phyloP scores from a whole-genome alignment of 2,888 invertebrate species.

The Heliconius charithonia region DNA sequence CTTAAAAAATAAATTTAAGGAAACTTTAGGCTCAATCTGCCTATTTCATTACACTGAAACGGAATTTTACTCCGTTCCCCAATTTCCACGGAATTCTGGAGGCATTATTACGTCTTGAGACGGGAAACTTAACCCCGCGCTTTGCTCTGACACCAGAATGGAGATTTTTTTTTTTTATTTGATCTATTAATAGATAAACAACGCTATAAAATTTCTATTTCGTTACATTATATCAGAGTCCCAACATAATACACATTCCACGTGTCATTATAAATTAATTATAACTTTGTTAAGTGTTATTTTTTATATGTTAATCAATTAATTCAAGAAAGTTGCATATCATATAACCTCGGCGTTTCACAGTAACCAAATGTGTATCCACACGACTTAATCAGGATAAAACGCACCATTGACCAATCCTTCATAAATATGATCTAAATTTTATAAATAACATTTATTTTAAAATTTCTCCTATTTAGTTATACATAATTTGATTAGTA shows the following conservation, averaged over 20 bases:
- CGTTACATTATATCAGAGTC: neutral
- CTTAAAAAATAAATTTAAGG: neutral
- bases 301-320: conserved; percentile 9
- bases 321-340: conserved; percentile 20
- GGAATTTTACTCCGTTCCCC: too few species aligned
- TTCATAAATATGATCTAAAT: too few species aligned
- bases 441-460: neutral
- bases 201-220: neutral
- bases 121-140: too few species aligned
- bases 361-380: neutral
- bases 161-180: too few species aligned
- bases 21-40: neutral
- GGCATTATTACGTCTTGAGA: too few species aligned
- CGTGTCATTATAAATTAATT: conserved; percentile 12
- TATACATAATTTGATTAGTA: neutral
- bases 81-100: too few species aligned
- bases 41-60: neutral
- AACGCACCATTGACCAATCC: neutral
- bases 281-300: neutral
- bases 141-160: too few species aligned
- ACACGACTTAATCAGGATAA: neutral
- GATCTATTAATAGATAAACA: neutral
- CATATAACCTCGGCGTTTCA: conserved; percentile 3
- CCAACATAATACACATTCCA: neutral
- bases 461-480: neutral